phyloP scores from a whole-genome alignment of 2,797 vertebrate genomes.

The Periparus ater region DNA sequence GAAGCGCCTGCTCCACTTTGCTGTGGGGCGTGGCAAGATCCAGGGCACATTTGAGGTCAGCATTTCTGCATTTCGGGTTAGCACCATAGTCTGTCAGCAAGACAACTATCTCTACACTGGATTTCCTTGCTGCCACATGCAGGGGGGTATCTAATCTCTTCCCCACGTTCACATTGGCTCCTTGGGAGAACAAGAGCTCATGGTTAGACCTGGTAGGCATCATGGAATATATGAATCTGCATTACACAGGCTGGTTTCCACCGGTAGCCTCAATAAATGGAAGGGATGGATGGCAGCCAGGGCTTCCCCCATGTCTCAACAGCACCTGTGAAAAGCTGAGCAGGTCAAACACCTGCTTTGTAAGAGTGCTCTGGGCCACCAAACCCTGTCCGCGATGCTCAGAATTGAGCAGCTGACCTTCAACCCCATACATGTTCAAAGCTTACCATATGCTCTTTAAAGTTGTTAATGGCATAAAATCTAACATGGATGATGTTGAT shows the following conservation, averaged over 20 bases:
- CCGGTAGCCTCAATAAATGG: not conserved
- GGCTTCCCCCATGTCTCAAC: not conserved
- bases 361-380: not conserved
- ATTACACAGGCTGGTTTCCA: not conserved
- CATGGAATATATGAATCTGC: not conserved
- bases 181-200: constrained; percentile 64
- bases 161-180: constrained; percentile 82
- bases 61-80: constrained; percentile 79
- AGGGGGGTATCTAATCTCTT: constrained; percentile 83
- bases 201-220: not conserved
- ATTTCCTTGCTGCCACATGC: constrained; percentile 81
- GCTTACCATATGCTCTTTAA: not conserved
- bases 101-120: constrained; percentile 73
- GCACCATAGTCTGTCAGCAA: constrained; percentile 89
- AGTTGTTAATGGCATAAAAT: not conserved
- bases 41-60: constrained; percentile 83
- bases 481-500: not conserved
- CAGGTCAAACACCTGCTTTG: not conserved
- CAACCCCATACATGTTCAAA: not conserved
- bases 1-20: constrained; percentile 72
- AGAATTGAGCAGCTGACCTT: not conserved
- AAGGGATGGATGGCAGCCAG: not conserved
- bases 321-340: not conserved
- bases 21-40: constrained; percentile 81
- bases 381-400: rapidly evolving